Percentiles rank a stretch among this genome's conserved stretches.
phyloP scores from a whole-genome alignment of 1,140 invertebrate genomes.

The Drosophila biarmipes region DNA sequence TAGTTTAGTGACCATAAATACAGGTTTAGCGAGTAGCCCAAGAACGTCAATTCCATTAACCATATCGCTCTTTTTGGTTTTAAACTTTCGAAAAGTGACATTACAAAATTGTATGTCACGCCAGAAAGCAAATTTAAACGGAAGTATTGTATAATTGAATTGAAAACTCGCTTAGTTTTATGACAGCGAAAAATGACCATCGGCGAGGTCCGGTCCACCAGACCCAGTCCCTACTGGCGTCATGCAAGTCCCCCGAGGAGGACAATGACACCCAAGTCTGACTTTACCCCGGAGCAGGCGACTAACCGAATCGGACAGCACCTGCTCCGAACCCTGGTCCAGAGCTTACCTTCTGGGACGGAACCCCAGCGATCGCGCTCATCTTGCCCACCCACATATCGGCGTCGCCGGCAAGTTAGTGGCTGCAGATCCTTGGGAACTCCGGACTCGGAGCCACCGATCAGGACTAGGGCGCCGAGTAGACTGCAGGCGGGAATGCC shows the following conservation, averaged over 20 bases:
- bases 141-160: conserved; percentile 67
- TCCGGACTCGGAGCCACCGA: not conserved
- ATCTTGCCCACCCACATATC: not conserved
- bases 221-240: conserved; percentile 15
- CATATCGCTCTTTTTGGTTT: not conserved
- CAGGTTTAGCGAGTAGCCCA: too few relatives aligned
- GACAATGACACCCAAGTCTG: not conserved
- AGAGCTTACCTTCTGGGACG: conserved; percentile 2
- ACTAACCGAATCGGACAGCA: conserved; percentile 10
- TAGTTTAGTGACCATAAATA: too few relatives aligned
- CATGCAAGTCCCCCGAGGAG: not conserved
- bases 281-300: not conserved
- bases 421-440: not conserved
- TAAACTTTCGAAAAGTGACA: conserved; percentile 30
- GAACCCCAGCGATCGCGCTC: not conserved
- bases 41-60: too few relatives aligned
- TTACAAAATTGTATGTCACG: conserved; percentile 50
- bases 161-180: conserved; percentile 5
- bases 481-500: conserved; percentile 8
- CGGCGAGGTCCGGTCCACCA: not conserved
- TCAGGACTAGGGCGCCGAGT: not conserved
- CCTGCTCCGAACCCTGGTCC: conserved; percentile 16
- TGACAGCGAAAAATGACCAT: conserved; percentile 43
- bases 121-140: conserved; percentile 51
- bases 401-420: not conserved